A percentile compares a stretch with the other conserved stretches of the same genome.
Evolutionary conservation across 2,113 vertebrate genomes (phyloP).

Genomic region (Arizona elegans): DNA sequence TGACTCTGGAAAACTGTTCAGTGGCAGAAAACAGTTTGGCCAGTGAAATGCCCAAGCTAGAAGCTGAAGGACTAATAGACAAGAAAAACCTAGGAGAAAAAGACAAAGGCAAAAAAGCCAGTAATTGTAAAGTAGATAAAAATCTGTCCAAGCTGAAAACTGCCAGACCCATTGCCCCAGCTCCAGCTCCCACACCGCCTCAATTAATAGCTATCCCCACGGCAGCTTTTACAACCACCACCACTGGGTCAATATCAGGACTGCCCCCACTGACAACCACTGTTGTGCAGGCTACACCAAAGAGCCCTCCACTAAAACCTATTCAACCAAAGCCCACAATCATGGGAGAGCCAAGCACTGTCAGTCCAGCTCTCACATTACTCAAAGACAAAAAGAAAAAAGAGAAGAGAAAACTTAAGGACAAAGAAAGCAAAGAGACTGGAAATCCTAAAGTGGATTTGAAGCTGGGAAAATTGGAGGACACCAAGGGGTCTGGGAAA

Average conservation of each 20-base stretch:
- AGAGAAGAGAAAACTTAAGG: constrained; percentile 91
- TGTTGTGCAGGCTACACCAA: constrained; percentile 87
- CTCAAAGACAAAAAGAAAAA: constrained; percentile 96
- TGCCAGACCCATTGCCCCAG: constrained; percentile 88
- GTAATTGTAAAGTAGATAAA: constrained; percentile 88
- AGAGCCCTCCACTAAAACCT: constrained; percentile 91
- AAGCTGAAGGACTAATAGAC: constrained; percentile 93
- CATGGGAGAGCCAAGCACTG: constrained; percentile 86
- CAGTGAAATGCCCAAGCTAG: constrained; percentile 94
- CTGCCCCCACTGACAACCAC: constrained; percentile 83
- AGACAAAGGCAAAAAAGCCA: constrained; percentile 80
- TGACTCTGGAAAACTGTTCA: constrained; percentile 84
- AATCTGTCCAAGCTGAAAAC: constrained; percentile 87
- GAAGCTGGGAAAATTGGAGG: constrained; percentile 83
- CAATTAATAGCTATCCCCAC: constrained; percentile 96
- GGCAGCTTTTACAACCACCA: constrained; percentile 78
- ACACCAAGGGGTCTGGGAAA: constrained; percentile 81
- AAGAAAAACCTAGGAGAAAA: constrained; percentile 85
- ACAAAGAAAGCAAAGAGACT: constrained; percentile 86
- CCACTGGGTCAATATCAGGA: constrained; percentile 77
- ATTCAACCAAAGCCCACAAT: constrained; percentile 96
- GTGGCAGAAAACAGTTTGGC: constrained; percentile 79
- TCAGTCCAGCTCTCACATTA: constrained; percentile 83
- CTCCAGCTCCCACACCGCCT: constrained; percentile 88
- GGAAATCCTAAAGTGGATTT: constrained; percentile 82